Evolutionary conservation across 2,113 vertebrate genomes (phyloP), one percentile per base, ranked within the genome.

Genomic region (Neopipo cinnamomea): DNA sequence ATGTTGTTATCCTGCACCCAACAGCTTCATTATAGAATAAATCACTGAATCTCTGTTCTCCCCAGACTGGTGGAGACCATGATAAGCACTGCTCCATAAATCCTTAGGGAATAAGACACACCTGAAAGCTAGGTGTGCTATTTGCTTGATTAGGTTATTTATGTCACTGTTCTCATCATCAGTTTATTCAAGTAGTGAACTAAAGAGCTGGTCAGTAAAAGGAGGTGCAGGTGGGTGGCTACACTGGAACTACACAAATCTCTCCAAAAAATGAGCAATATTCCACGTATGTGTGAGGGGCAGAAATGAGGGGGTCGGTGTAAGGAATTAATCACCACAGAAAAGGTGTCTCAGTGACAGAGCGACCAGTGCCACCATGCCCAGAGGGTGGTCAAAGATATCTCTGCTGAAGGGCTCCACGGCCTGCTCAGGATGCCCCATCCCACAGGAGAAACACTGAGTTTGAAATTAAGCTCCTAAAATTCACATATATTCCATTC

Each of bases 371-470:
- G 37, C 7, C 61, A 55, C 25, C n/a, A 24, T 53, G 24, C 37
- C 0, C 0, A 0, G 58, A 11, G 49, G 5, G 21, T 23, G 39
- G 35, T 28, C 46, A 21, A 14, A 8, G 27, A 27, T 31, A 14
- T 3, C 41, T 41, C 42, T 31, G n/a, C 23, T 14, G 37, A 30
- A 52, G 46, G 8, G 33, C 4, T 3, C 44, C 68, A 18, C 2
- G 0, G 31, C 30, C 21, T 37, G 3, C 68, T n/a, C 58, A 35
- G 53, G 62, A 22, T 39, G 30, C 14, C 15, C 35, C 46, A 14
- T 4, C 58, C 47, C 55, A 4, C 2, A 25, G 0, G 0, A 49
- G 68, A 35, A 58, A n/a, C 53, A 28, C 12, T 0, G 8, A 21
- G 33, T 20, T 67, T 21, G 30, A 44, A 77, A 63, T 23, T 1